These are phyloP conservation scores for Varroa destructor DNA, from an alignment of 1,140 invertebrate genomes.

Conservation along the genomic window DNA sequence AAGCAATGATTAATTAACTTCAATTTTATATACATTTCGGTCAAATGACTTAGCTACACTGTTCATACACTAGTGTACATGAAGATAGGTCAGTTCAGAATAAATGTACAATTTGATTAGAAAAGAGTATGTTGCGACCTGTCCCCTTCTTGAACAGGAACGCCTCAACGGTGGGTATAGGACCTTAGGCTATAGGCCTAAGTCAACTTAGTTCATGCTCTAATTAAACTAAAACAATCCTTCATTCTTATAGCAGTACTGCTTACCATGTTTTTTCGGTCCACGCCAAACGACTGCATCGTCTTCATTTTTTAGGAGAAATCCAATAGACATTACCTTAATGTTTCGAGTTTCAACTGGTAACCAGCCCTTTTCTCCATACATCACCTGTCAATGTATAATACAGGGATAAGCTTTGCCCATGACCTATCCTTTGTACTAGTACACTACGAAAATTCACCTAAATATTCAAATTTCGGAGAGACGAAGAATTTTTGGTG, in stretches of 20 bases:
- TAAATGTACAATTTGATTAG: neutral
- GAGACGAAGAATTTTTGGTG: too few species aligned
- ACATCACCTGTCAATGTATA: neutral
- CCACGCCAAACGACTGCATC: conserved; percentile 90
- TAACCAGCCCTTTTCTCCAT: conserved; percentile 52
- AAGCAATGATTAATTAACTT: conserved; percentile 23
- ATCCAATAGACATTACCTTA: conserved; percentile 91
- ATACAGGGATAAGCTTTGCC: too few species aligned
- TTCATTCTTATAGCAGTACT: too few species aligned
- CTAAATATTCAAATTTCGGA: too few species aligned
- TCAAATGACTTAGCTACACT: conserved; percentile 6
- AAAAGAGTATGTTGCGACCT: neutral
- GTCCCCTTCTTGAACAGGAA: neutral
- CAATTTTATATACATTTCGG: conserved; percentile 20
- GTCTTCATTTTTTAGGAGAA: conserved; percentile 65
- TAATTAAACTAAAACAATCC: too few species aligned
- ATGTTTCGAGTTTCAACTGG: conserved; percentile 73
- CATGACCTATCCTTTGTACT: too few species aligned
- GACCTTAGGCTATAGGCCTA: too few species aligned
- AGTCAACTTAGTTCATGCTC: too few species aligned
- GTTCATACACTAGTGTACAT: neutral
- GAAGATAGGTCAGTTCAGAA: neutral
- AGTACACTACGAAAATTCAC: too few species aligned
- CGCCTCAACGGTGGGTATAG: too few species aligned
- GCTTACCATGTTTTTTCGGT: conserved; percentile 73